Conservation (phyloP, 2,797 vertebrate genomes). For the Melanogrammus aeglefinus region DNA sequence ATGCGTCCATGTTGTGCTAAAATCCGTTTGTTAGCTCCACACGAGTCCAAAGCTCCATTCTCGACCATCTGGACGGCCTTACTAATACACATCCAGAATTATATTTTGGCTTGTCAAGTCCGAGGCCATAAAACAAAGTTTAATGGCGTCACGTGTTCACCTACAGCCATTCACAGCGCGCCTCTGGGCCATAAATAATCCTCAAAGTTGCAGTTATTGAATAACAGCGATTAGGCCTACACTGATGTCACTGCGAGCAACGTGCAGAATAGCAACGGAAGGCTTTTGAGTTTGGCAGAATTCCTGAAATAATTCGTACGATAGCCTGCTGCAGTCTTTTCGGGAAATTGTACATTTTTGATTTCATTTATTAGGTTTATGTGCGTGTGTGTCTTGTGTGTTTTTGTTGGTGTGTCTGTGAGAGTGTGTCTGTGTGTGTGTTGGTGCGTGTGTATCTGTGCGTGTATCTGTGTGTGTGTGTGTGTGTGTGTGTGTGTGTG, state of each 20-base stretch:
- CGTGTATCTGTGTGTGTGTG: neutral
- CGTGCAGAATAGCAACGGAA: slow-evolving; percentile 45
- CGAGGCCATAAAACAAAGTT: slow-evolving; percentile 99
- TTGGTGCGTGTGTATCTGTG: neutral
- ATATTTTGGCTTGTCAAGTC: slow-evolving; percentile 99
- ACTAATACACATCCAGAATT: slow-evolving; percentile 99
- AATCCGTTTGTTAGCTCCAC: slow-evolving; percentile 69
- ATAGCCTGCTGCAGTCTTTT: neutral
- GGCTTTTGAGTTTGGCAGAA: neutral
- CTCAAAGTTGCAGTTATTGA: slow-evolving; percentile 90
- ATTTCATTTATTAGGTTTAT: neutral
- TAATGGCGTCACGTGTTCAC: slow-evolving; percentile 99
- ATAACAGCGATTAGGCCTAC: slow-evolving; percentile 69
- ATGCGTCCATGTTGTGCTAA: slow-evolving; percentile 65
- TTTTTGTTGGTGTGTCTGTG: neutral
- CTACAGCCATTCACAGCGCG: slow-evolving; percentile 94
- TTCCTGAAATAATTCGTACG: neutral
- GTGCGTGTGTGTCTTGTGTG: neutral
- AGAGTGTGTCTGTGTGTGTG: neutral
- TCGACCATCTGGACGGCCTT: slow-evolving; percentile 94
- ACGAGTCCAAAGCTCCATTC: slow-evolving; percentile 76
- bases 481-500: neutral
- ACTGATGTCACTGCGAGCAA: slow-evolving; percentile 64
- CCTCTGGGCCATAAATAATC: slow-evolving; percentile 97
- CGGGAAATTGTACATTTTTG: neutral